Conservation (phyloP, 1,140 invertebrate genomes). For the Leguminivora glycinivorella region DNA sequence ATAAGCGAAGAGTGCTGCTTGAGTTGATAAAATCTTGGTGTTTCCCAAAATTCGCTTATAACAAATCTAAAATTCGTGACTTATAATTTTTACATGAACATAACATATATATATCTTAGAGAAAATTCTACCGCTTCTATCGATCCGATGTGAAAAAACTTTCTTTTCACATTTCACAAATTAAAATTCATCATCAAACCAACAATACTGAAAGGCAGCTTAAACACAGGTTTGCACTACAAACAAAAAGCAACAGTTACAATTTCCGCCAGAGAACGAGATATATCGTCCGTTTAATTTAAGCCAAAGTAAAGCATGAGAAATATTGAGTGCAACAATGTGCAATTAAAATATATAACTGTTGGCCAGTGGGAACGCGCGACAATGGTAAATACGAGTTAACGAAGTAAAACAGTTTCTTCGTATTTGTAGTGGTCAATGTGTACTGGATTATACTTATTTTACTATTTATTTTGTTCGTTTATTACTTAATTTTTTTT, state of each 20-base stretch:
- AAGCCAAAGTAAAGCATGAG: constrained; percentile 59
- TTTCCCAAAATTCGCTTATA: too few relatives aligned
- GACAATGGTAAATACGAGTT: constrained; percentile 50
- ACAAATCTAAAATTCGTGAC: too few relatives aligned
- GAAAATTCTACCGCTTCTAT: constrained; percentile 15
- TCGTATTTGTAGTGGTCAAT: constrained; percentile 39
- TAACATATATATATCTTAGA: too few relatives aligned
- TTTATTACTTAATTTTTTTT: neutral
- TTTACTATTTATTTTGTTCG: neutral
- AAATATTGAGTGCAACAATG: constrained; percentile 55
- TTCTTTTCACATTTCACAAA: constrained; percentile 31
- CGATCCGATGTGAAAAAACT: constrained; percentile 33
- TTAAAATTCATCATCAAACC: neutral
- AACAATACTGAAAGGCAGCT: neutral
- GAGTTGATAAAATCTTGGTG: too few relatives aligned
- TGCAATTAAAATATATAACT: constrained; percentile 56
- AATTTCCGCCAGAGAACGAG: constrained; percentile 16
- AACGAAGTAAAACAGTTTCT: constrained; percentile 43
- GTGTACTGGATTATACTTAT: neutral
- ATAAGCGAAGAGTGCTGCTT: too few relatives aligned
- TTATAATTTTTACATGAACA: too few relatives aligned
- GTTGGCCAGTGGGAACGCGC: constrained; percentile 61
- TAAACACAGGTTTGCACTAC: constrained; percentile 20
- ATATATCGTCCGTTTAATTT: constrained; percentile 39
- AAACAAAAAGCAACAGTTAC: constrained; percentile 20